Evolutionary conservation across 1,140 invertebrate genomes (phyloP), one percentile per base, ranked within the genome.

Genomic region (Tribolium madens): DNA sequence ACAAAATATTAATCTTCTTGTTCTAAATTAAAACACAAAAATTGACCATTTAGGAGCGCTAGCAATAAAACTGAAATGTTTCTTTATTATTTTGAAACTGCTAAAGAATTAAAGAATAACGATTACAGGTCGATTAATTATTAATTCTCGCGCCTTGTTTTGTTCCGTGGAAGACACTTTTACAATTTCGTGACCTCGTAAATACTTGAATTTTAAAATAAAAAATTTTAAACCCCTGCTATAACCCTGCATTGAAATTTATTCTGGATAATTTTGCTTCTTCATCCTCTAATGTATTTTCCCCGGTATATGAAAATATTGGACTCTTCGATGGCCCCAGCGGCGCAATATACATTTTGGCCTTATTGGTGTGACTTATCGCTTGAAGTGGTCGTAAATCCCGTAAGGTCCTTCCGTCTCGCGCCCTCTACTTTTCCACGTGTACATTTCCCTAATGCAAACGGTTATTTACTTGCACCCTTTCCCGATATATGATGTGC

Each of bases 381-480:
- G 57, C 57, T 26, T 33, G 57, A 64, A 64, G 57, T 64, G 57
- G 21, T 64, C 57, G 57, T 64, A 64, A 64, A 64, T 64, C 57
- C 57, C 36, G 57, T 12, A 14, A 64, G 57, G 57, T 64, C 57
- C 26, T 64, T 64, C 57, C 57, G 57, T 64, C 57, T 64, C 57
- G 57, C 57, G 57, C 57, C 57, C 57, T 64, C 57, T 2, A 64
- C 57, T 64, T 64, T 64, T 64, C 57, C 57, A 64, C 57, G 31
- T 64, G 57, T 64, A 64, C 57, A 64, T 64, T 64, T 64, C 57
- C 57, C 57, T 64, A 64, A 64, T 64, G 57, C 57, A 64, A 64
- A 64, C 57, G 57, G 57, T 64, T 64, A 64, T 64, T 64, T 64
- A 64, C 57, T 64, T 64, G 57, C 57, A 64, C 57, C 57, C 57